A percentile compares a stretch with the other conserved stretches of the same genome.
Conservation (phyloP, 2,797 vertebrate genomes). For the Coregonus suidteri region DNA sequence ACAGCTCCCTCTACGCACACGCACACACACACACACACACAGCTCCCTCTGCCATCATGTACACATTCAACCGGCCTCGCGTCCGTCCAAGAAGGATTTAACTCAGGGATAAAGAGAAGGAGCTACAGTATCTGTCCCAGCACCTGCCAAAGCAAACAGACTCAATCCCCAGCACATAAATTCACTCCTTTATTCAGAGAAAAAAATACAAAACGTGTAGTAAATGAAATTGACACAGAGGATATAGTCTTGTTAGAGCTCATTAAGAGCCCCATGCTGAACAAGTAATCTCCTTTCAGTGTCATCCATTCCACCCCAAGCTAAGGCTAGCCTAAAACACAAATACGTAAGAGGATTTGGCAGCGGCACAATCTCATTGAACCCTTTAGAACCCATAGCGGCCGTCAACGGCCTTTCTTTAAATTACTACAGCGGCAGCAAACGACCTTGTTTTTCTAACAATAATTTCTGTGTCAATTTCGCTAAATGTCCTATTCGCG, state of each 20-base stretch:
- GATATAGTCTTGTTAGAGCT: constrained; percentile 25
- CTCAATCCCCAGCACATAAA: constrained; percentile 7
- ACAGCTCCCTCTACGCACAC: too few relatives aligned
- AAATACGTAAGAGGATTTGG: background rate
- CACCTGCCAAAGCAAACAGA: constrained; percentile 25
- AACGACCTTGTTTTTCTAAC: too few relatives aligned
- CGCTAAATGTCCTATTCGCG: too few relatives aligned
- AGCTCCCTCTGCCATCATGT: background rate
- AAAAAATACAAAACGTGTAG: constrained; percentile 11
- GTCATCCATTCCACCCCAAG: constrained; percentile 8
- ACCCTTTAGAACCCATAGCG: too few relatives aligned
- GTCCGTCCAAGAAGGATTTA: constrained; percentile 22
- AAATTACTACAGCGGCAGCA: too few relatives aligned
- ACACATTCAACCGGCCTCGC: constrained; percentile 22
- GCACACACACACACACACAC: too few relatives aligned
- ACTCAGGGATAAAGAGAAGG: constrained; percentile 15
- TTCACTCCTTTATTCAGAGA: constrained; percentile 7
- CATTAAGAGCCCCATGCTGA: constrained; percentile 28
- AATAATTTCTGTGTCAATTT: too few relatives aligned
- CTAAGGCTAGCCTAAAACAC: constrained; percentile 1
- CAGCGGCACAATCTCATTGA: constrained; percentile 5
- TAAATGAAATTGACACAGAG: background rate
- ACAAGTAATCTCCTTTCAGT: constrained; percentile 10
- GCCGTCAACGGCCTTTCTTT: too few relatives aligned
- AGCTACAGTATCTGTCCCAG: constrained; percentile 16